phyloP scores from a whole-genome alignment of 2,797 vertebrate species.

The Argya squamiceps region DNA sequence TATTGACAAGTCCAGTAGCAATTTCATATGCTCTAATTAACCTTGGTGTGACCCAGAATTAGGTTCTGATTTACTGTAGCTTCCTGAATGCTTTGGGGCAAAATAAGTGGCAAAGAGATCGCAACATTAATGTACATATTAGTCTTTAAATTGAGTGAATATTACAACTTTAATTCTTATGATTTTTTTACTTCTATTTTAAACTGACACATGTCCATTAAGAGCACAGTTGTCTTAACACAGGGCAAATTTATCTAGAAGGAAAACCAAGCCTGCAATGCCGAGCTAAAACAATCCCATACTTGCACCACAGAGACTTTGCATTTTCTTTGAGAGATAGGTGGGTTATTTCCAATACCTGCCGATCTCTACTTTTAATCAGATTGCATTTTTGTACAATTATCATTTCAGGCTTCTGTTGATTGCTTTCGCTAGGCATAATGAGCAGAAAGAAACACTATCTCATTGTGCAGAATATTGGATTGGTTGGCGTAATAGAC shows the following conservation, averaged over 20 bases:
- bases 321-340: conserved; percentile 29
- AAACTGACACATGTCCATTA: neutral
- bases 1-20: neutral
- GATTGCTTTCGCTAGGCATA: conserved; percentile 64
- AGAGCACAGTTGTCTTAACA: neutral
- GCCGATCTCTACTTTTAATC: conserved; percentile 66
- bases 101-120: neutral
- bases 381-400: conserved; percentile 68
- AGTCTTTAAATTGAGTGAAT: neutral
- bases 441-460: conserved; percentile 68
- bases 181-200: neutral
- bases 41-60: neutral
- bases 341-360: conserved; percentile 56
- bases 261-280: neutral
- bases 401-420: conserved; percentile 70
- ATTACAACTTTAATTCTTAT: neutral
- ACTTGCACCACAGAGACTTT: neutral
- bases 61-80: neutral
- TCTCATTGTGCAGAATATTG: conserved; percentile 72
- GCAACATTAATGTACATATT: neutral
- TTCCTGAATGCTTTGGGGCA: neutral
- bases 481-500: conserved; percentile 67
- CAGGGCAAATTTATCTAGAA: neutral
- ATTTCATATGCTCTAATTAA: conserved; percentile 7
- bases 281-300: neutral